A percentile compares a stretch with the other conserved stretches of the same genome.
Evolutionary conservation across 2,113 vertebrate genomes (phyloP).

Genomic region (Anarrhichthys ocellatus): DNA sequence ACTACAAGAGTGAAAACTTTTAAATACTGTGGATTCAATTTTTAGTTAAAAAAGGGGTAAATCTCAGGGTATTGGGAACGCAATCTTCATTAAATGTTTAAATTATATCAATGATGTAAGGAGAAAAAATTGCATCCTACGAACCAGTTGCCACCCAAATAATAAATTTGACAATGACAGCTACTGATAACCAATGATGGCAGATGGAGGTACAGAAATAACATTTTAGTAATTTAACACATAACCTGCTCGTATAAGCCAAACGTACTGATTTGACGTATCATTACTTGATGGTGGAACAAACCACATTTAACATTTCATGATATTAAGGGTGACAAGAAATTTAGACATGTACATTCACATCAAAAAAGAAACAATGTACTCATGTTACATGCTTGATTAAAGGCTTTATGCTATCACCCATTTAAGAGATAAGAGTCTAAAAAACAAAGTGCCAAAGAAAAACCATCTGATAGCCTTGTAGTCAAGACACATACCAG

Average conservation of each 20-base stretch:
- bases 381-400: neutral
- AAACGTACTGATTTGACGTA: neutral
- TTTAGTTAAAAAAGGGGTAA: neutral
- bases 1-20: neutral
- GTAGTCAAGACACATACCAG: no score
- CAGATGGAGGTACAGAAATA: neutral
- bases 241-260: neutral
- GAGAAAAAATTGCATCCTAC: neutral
- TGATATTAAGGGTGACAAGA: neutral
- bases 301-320: neutral
- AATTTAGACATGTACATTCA: neutral
- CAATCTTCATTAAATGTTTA: neutral
- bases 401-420: neutral
- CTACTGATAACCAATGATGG: neutral
- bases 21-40: neutral
- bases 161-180: neutral
- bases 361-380: neutral
- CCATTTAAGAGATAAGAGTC: neutral
- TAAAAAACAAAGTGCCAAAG: no score
- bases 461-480: no score
- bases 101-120: neutral
- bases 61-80: neutral
- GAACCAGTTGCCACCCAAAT: neutral
- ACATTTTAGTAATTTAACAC: neutral
- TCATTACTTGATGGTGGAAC: neutral